Base-by-base conservation (phyloP, 2,797 vertebrate genomes). In the Scleropages formosus region DNA sequence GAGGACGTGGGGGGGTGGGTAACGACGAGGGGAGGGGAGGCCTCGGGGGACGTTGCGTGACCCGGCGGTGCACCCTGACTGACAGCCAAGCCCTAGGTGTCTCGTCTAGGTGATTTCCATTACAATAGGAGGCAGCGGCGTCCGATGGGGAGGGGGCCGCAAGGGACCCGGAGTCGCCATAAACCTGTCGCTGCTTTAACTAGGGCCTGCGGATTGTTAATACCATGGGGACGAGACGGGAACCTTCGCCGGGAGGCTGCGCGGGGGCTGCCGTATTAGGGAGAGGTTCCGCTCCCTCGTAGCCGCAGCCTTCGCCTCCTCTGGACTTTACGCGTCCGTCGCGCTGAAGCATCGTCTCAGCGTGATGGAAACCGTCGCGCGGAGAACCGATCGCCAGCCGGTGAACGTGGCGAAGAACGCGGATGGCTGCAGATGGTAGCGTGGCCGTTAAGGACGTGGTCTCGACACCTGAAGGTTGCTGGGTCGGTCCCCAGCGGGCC, bases 101-200 rank as follows among this genome's bases (percentile, higher is more conserved):
- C 80, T 46, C 76, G 64, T 84, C 76, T 74, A 72, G 76, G 77
- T 80, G 60, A 84, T 82, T 83, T 81, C 77, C 78, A 81, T 82
- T 70, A 84, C 80, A 82, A 81, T 84, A 73, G 22, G 53, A 24
- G 75, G 31, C 22, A 12, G 73, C 60, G 68, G 56, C 63, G 69
- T 53, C 60, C 77, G 75, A 75, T 75, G 73, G 62, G 49, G 61
- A 70, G 22, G 62, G 15, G 26, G 44, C 49, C 49, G 71, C 58
- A 73, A 65, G 66, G 65, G 76, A 74, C 66, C 62, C 27, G 20
- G 9, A 2, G 22, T 71, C 58, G 60, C 18, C 2, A 22, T 16
- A 66, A 65, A 61, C 77, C 77, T 81, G 78, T 82, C 79, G 76
- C 80, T 75, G 74, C 79, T 63, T 77, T 80, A 79, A 78, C 74